These are phyloP conservation scores for Gyps fulvus DNA, from an alignment of 2,113 vertebrate genomes.

Conservation along the genomic window DNA sequence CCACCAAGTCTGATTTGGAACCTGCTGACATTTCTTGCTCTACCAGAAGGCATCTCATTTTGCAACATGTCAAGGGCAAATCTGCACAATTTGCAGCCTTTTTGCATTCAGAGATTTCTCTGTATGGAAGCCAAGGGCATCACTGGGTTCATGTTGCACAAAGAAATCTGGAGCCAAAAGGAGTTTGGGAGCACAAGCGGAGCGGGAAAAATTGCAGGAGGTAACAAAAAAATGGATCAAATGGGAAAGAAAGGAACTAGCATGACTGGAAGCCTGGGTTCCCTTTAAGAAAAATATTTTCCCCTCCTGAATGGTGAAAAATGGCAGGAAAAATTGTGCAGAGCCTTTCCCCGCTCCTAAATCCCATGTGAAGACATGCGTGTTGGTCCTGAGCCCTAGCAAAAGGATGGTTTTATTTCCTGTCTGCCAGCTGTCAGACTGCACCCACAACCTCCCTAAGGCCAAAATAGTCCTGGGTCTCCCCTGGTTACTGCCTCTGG, in stretches of 20 bases:
- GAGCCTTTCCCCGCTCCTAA: neutral
- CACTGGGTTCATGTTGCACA: neutral
- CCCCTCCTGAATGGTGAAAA: neutral
- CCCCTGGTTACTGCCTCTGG: neutral
- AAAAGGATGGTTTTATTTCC: neutral
- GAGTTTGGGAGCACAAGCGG: neutral
- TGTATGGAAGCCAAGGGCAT: neutral
- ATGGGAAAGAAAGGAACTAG: neutral
- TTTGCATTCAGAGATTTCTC: neutral
- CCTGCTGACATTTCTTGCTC: neutral
- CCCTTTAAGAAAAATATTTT: neutral
- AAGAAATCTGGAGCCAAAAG: neutral
- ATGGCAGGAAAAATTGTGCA: neutral
- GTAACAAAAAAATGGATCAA: neutral
- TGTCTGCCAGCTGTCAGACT: neutral
- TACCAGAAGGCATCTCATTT: neutral
- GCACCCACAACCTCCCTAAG: neutral
- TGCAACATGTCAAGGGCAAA: neutral
- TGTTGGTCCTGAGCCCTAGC: neutral
- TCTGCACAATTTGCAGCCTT: neutral
- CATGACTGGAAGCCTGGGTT: neutral
- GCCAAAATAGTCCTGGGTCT: neutral
- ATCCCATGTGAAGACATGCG: neutral
- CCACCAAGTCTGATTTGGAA: neutral
- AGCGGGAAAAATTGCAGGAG: neutral